Evolutionary conservation across 2,888 invertebrate genomes (phyloP), one percentile per base, ranked within the genome.

Genomic region (Phaonia tiefii): DNA sequence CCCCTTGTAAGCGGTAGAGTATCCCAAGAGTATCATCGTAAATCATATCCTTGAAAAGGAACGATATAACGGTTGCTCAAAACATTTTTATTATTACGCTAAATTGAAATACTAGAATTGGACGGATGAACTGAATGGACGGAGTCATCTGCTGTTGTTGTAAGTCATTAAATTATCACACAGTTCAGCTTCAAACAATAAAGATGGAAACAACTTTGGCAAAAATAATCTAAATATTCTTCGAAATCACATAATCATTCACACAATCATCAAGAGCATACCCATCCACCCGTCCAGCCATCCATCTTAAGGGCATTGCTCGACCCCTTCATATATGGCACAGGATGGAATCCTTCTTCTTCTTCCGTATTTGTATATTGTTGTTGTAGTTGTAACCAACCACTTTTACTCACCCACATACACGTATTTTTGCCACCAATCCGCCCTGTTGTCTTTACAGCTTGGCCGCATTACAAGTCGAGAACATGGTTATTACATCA

Each of bases 401-500:
- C 80, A 71, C 71, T 63, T 69, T 67, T 66, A 44, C 70, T 63
- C 60, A 72, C 67, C 46, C 71, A 31, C 66, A n/a, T n/a, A n/a
- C n/a, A 49, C 51, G 4, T 42, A 65, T 44, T 31, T 37, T 49
- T 76, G 76, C 82, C 44, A 72, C 67, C 67, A 58, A 44, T 51
- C 37, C 56, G 54, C 44, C 69, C 73, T 54, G 58, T 67, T 75
- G 44, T 71, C 66, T 71, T 77, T 67, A 51, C 37, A 54, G 58
- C 54, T 44, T 85, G 84, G 87, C 88, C 89, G 88, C 87, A 89
- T 89, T 88, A 89, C 89, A 89, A 87, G 88, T 85, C 85, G 85
- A 85, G 85, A 89, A 89, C 89, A 89, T 87, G 89, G 89, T 89
- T 89, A 89, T 89, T 89, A 89, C 89, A 89, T 89, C 89, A 89